A percentile compares a stretch with the other conserved stretches of the same genome.
Evolutionary conservation across 2,888 invertebrate species (phyloP).

Genomic region (Tetheella fluctuosa): DNA sequence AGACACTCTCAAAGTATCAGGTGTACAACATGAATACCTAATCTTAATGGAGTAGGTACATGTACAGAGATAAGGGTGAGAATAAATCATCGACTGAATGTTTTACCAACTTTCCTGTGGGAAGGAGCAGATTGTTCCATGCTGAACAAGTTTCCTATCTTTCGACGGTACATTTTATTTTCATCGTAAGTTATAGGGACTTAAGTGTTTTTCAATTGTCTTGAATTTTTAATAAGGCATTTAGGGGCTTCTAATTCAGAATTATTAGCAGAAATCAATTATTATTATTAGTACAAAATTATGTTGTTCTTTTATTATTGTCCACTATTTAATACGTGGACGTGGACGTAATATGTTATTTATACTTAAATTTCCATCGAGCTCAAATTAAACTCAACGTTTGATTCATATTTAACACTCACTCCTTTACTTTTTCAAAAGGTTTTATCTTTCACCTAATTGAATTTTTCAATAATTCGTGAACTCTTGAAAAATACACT

Average conservation of each 20-base stretch:
- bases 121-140: conserved; percentile 72
- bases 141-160: conserved; percentile 46
- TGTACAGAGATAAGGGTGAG: conserved; percentile 66
- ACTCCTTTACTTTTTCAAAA: too few relatives aligned
- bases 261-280: background rate
- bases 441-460: too few relatives aligned
- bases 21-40: conserved; percentile 80
- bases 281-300: background rate
- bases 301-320: too few relatives aligned
- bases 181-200: conserved; percentile 36
- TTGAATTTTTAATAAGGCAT: conserved; percentile 41
- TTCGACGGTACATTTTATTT: conserved; percentile 49
- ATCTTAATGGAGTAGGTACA: conserved; percentile 77
- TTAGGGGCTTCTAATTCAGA: conserved; percentile 19
- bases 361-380: too few relatives aligned
- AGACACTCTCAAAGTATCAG: conserved; percentile 74
- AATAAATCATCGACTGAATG: conserved; percentile 77
- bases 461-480: background rate
- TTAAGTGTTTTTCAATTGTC: conserved; percentile 44
- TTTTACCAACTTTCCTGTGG: conserved; percentile 73
- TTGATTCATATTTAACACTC: too few relatives aligned
- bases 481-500: conserved; percentile 19
- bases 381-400: too few relatives aligned
- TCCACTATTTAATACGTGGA: too few relatives aligned
- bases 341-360: too few relatives aligned